Evolutionary conservation across 1,140 invertebrate genomes (phyloP), one percentile per base, ranked within the genome.

Genomic region (Tenebrio molitor): DNA sequence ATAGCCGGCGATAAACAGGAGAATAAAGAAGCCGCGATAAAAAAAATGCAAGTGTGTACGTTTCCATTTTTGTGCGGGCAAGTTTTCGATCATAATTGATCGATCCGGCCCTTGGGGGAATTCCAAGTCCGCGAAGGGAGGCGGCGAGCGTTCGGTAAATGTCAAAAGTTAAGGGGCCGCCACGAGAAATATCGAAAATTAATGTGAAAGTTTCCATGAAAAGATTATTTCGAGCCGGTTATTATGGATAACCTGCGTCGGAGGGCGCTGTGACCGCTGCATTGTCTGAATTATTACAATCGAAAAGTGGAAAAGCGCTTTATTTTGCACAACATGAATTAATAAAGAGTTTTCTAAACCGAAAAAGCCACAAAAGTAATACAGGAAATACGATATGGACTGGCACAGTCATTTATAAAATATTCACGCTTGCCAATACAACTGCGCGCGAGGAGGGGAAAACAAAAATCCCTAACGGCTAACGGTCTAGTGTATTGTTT

Each of bases 1-100:
- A 53, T 73, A 73, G 68, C 71, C 71, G 34, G 42, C 50, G 71
- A 73, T 73, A 73, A 73, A 73, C 71, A 73, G 34, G 64, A 25
- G 41, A 73, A 66, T 68, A 41, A 73, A 29, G 71, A 39, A 73
- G 36, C 15, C 17, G 8, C 8, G 23, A 21, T 50, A 58, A 58
- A 58, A 58, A 58, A 58, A 25, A 36, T 39, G 41, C 21, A 65
- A 39, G 23, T 50, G 16, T 33, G 23, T 12, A 1, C 23, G 21
- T 29, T 23, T 23, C 19, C 17, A 8, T 8, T 21, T 25, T 23
- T 7, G 14, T 44, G 14, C 15, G n/a, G 25, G 3, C 3, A 8
- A 29, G 17, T 1, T 14, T 44, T 58, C 21, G 3, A 6, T 15
- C 23, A 29, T 58, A 58, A 58, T 58, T 58, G 50, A 58, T 58